These are phyloP conservation scores for Oligia fasciuncula DNA, from an alignment of 2,888 invertebrate genomes.

Conservation along the genomic window DNA sequence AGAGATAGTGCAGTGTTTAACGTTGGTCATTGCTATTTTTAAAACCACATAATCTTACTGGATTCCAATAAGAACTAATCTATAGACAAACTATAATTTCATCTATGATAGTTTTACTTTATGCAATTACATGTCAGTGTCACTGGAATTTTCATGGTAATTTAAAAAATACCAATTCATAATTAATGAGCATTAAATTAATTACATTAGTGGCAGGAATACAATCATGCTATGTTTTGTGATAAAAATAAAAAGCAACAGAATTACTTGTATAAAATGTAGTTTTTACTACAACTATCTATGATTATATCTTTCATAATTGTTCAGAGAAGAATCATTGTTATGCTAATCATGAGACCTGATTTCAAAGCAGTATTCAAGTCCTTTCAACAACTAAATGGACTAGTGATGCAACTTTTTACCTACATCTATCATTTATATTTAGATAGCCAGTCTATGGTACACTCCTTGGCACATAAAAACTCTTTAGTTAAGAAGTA, in stretches of 20 bases:
- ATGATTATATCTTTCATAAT: constrained; percentile 32
- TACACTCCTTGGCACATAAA: constrained; percentile 24
- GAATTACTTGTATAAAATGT: constrained; percentile 25
- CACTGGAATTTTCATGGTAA: neutral
- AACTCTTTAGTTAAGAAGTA: constrained; percentile 16
- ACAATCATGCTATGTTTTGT: constrained; percentile 5
- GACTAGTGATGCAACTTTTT: constrained; percentile 47
- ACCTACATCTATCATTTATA: constrained; percentile 29
- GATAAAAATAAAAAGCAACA: constrained; percentile 19
- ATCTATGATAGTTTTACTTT: neutral
- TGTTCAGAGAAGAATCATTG: constrained; percentile 52
- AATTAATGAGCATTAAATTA: neutral
- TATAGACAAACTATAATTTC: constrained; percentile 5
- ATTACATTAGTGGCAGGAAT: neutral
- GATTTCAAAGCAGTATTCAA: constrained; percentile 53
- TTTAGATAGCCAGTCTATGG: constrained; percentile 24
- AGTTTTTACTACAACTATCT: constrained; percentile 20
- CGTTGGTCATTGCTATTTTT: neutral
- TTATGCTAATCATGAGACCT: constrained; percentile 64
- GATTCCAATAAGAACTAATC: neutral
- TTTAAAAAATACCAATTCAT: neutral
- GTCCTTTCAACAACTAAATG: constrained; percentile 50
- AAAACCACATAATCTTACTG: neutral
- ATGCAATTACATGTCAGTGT: constrained; percentile 4
- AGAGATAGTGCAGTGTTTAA: neutral